Conservation (phyloP, 2,797 vertebrate species). For the Betta splendens region DNA sequence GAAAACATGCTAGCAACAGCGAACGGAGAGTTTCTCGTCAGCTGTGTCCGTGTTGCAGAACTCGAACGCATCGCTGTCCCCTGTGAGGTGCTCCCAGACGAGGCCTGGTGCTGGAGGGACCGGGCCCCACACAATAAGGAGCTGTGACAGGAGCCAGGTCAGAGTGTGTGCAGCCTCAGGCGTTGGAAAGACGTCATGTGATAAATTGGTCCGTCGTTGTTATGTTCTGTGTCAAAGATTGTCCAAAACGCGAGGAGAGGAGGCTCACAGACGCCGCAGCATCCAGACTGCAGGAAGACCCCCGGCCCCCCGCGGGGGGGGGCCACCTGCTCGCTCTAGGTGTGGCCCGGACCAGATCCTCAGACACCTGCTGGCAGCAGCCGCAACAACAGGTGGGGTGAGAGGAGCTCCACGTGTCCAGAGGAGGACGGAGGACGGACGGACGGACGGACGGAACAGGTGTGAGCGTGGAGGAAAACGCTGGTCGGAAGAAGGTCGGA, state of each 20-base stretch:
- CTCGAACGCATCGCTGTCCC: constrained; percentile 30
- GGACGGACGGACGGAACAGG: constrained; percentile 39
- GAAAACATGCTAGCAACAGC: constrained; percentile 60
- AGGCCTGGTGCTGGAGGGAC: constrained; percentile 24
- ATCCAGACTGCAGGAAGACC: constrained; percentile 43
- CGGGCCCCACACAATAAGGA: constrained; percentile 25
- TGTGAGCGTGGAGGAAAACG: constrained; percentile 30
- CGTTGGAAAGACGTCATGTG: constrained; percentile 59
- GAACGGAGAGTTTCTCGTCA: constrained; percentile 1
- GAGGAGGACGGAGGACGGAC: constrained; percentile 26
- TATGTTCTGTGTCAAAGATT: constrained; percentile 64
- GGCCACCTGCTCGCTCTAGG: constrained; percentile 41
- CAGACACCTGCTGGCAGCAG: constrained; percentile 37
- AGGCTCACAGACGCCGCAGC: constrained; percentile 42
- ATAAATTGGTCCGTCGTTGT: constrained; percentile 62
- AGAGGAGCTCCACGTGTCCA: constrained; percentile 41
- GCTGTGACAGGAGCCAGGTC: constrained; percentile 33
- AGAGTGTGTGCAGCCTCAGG: constrained; percentile 47
- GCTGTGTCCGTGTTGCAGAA: constrained; percentile 17
- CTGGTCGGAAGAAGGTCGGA: constrained; percentile 57
- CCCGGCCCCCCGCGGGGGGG: constrained; percentile 35
- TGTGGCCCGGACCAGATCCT: constrained; percentile 38
- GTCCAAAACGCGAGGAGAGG: constrained; percentile 36
- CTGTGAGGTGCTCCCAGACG: constrained; percentile 27
- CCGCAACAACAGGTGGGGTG: constrained; percentile 46